These are phyloP conservation scores for Avahi laniger DNA, from an alignment of 2,797 vertebrate species.

Conservation along the genomic window DNA sequence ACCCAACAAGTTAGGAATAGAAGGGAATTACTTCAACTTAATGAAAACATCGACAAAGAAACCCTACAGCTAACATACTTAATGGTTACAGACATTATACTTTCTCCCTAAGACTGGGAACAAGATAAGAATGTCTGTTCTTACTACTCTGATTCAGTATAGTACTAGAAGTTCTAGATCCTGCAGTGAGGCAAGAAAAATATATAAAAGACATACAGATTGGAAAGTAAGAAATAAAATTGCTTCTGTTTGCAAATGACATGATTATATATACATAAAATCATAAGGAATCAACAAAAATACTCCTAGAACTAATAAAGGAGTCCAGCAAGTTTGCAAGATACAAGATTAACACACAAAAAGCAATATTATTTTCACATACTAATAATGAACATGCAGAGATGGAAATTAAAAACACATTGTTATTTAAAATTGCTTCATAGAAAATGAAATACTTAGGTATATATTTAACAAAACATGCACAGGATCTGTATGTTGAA, in stretches of 20 bases:
- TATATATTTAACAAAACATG: neutral
- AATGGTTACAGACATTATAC: neutral
- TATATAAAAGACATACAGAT: neutral
- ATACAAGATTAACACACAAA: neutral
- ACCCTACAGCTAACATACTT: neutral
- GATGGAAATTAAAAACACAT: neutral
- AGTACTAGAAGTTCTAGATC: neutral
- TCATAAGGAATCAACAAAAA: neutral
- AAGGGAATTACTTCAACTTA: neutral
- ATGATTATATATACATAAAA: neutral
- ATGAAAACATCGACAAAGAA: neutral
- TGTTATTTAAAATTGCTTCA: neutral
- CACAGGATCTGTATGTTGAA: neutral
- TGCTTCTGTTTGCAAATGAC: neutral
- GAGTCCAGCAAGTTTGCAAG: neutral
- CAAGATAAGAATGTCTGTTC: neutral
- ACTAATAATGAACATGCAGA: neutral
- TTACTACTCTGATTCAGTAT: neutral
- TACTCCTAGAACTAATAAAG: neutral
- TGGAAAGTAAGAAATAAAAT: neutral
- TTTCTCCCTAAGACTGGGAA: neutral
- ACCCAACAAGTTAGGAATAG: neutral
- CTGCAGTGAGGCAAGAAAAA: neutral
- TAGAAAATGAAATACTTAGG: neutral
- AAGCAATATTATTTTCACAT: neutral